Evolutionary conservation across 2,113 vertebrate genomes (phyloP), one percentile per base, ranked within the genome.

Genomic region (Gadus macrocephalus): DNA sequence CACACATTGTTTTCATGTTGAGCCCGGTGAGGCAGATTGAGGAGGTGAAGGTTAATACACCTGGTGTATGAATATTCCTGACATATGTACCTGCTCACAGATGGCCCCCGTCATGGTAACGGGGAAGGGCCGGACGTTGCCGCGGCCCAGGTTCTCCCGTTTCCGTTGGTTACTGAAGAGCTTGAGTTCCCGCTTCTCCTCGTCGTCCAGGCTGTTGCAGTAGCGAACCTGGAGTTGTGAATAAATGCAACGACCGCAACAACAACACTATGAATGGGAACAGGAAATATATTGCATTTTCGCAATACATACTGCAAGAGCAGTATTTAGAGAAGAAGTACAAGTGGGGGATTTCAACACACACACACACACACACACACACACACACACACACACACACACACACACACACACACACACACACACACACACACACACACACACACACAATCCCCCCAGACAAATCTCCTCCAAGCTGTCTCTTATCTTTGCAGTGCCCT

Each of bases 101-200:
- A 98, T 97, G 0, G 95, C 96, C 38, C 97, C 97, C 0, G 95
- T 98, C 96, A 99, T 98, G 1, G 96, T 99, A 72, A 99, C 94
- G 0, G 97, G 97, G 79, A 99, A 98, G 0, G 96, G 97, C 0
- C 96, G 91, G 68, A 99, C 95, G 0, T 95, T 98, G 72, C 97
- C 97, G 3, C 97, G 90, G 64, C 97, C 97, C 86, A 99, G 81
- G 73, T 98, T 98, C 83, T 99, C 97, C 1, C 96, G 91, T 73
- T 98, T 99, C 69, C 97, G 93, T 81, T 98, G 97, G 85, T 93
- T 96, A 80, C 97, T 99, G 91, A 99, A 99, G 63, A 99, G 94
- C 85, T 98, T 98, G 65, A 98, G 93, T 82, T 99, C 97, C 69
- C 96, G 90, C 87, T 98, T 99, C 86, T 99, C 97, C 62, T 99